These are phyloP conservation scores for Lophotis ruficrista DNA, from an alignment of 2,113 vertebrate genomes.

Conservation along the genomic window DNA sequence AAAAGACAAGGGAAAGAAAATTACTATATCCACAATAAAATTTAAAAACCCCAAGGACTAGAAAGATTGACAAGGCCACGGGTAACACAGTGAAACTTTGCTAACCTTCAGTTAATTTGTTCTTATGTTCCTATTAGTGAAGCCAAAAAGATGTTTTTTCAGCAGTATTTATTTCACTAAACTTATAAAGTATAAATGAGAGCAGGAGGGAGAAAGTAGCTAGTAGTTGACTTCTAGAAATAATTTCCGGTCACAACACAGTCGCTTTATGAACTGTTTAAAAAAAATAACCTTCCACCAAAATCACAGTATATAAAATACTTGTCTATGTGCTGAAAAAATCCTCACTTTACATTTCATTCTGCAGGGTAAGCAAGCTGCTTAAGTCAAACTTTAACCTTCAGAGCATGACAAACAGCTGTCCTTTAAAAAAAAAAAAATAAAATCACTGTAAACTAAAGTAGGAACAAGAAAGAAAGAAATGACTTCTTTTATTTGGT, in stretches of 20 bases:
- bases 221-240: slow-evolving; percentile 37
- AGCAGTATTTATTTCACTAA: slow-evolving; percentile 31
- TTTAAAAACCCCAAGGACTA: not conserved
- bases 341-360: slow-evolving; percentile 12
- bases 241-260: slow-evolving; percentile 46
- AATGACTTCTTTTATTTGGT: not conserved
- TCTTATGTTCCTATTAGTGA: slow-evolving; percentile 28
- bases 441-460: not conserved
- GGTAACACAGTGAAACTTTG: not conserved
- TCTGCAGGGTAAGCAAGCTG: not conserved
- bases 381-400: not conserved
- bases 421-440: not conserved
- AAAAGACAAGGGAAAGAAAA: slow-evolving; percentile 20
- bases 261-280: slow-evolving; percentile 44
- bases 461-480: not conserved
- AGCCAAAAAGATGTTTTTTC: slow-evolving; percentile 7
- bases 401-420: not conserved
- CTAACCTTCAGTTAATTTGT: slow-evolving; percentile 35
- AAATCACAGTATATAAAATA: slow-evolving; percentile 28
- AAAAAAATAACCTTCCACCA: slow-evolving; percentile 14
- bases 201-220: not conserved
- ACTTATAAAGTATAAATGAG: slow-evolving; percentile 27
- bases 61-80: not conserved
- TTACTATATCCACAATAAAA: not conserved
- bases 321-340: slow-evolving; percentile 28